Evolutionary conservation across 2,888 invertebrate genomes (phyloP).

Genomic region (Plebejus anna): DNA sequence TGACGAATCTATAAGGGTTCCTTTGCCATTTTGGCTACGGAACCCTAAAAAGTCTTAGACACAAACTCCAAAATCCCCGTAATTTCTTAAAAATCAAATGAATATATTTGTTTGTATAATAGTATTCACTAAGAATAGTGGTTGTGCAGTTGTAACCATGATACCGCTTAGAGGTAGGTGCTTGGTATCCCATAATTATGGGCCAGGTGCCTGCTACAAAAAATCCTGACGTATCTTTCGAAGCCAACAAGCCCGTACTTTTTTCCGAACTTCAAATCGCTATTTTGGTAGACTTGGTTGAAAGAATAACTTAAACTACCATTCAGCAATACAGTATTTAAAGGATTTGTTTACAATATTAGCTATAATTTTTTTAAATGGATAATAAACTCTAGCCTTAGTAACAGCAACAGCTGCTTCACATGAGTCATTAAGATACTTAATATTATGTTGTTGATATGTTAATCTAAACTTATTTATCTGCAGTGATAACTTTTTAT

Average conservation of each 20-base stretch:
- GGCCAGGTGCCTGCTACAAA: constrained; percentile 3
- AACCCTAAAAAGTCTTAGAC: no score
- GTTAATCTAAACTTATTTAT: not conserved
- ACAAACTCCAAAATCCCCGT: no score
- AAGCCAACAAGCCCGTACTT: not conserved
- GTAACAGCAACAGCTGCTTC: not conserved
- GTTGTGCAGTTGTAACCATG: not conserved
- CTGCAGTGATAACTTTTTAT: not conserved
- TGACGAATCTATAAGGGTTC: no score
- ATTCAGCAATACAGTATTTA: not conserved
- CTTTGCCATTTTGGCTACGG: no score
- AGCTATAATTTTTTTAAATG: not conserved
- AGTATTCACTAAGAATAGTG: not conserved
- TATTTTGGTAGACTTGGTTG: not conserved
- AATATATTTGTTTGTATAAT: not conserved
- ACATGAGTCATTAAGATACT: not conserved
- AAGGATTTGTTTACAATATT: not conserved
- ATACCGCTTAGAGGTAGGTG: not conserved
- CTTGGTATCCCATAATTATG: not conserved
- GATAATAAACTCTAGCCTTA: not conserved
- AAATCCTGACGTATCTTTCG: not conserved
- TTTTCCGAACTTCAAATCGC: not conserved
- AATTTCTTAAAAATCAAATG: not conserved
- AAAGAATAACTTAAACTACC: not conserved
- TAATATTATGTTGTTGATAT: not conserved